Conservation (phyloP, 2,888 invertebrate genomes). For the Itoplectis maculator region DNA sequence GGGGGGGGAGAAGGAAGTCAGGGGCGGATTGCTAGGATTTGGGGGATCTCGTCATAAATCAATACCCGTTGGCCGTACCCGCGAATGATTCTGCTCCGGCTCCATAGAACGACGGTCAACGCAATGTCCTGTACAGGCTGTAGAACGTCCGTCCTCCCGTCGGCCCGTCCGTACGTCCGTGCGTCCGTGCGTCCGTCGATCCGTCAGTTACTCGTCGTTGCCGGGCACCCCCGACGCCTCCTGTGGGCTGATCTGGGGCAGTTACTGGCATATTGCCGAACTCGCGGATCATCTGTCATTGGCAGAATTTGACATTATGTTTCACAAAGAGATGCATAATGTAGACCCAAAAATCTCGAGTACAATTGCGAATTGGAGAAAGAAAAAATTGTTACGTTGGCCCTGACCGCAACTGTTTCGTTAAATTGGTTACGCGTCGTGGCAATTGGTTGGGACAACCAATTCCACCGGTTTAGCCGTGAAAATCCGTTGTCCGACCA, state of each 20-base stretch:
- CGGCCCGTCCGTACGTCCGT: conserved; percentile 65
- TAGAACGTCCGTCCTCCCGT: conserved; percentile 63
- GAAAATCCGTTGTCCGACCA: no score
- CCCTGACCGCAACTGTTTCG: no score
- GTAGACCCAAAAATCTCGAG: background rate
- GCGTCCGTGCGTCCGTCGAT: conserved; percentile 66
- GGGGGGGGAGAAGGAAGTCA: conserved; percentile 24
- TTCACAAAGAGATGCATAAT: background rate
- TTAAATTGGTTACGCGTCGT: no score
- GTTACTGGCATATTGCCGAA: conserved; percentile 20
- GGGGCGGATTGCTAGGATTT: conserved; percentile 27
- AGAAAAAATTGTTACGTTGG: no score
- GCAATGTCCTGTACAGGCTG: conserved; percentile 58
- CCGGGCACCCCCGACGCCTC: conserved; percentile 14
- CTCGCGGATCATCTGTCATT: conserved; percentile 22
- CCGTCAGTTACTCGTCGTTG: conserved; percentile 62
- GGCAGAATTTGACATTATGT: background rate
- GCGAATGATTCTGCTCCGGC: conserved; percentile 59
- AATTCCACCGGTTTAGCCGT: no score
- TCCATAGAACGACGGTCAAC: conserved; percentile 58
- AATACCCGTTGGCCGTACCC: conserved; percentile 63
- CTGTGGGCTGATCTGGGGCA: background rate
- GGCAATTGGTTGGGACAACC: no score
- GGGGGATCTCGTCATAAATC: conserved; percentile 69
- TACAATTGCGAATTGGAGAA: no score